Conservation (phyloP, 2,113 vertebrate species). For the Cryptotis parvus region DNA sequence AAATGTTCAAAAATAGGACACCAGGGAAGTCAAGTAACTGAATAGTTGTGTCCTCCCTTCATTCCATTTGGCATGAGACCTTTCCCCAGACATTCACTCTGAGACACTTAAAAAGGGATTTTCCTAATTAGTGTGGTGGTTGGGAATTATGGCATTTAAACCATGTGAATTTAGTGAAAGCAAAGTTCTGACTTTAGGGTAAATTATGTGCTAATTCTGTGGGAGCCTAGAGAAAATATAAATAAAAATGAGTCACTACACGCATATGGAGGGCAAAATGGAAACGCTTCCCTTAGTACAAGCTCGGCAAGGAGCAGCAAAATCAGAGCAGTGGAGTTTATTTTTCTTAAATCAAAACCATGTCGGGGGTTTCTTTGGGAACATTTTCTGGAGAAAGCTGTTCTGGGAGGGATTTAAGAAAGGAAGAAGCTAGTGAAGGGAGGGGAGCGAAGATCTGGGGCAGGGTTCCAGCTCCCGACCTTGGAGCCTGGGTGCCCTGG, state of each 20-base stretch:
- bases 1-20: too few relatives aligned
- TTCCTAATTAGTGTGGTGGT: not conserved
- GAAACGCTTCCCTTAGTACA: constrained; percentile 27
- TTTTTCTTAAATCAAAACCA: constrained; percentile 30
- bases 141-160: constrained; percentile 2
- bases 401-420: too few relatives aligned
- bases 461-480: too few relatives aligned
- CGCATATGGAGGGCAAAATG: not conserved
- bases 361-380: not conserved
- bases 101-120: not conserved
- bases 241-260: constrained; percentile 14
- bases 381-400: not conserved
- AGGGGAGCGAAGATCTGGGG: not conserved
- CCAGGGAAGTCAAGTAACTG: too few relatives aligned
- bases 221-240: not conserved
- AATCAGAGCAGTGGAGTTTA: not conserved
- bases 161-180: not conserved
- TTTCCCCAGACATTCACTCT: too few relatives aligned
- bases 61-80: too few relatives aligned
- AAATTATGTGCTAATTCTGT: not conserved
- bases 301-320: not conserved
- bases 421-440: not conserved
- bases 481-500: too few relatives aligned
- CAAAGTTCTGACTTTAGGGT: constrained; percentile 23
- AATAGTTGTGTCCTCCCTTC: too few relatives aligned